phyloP scores from a whole-genome alignment of 2,113 vertebrate genomes.

The Vanacampus margaritifer region DNA sequence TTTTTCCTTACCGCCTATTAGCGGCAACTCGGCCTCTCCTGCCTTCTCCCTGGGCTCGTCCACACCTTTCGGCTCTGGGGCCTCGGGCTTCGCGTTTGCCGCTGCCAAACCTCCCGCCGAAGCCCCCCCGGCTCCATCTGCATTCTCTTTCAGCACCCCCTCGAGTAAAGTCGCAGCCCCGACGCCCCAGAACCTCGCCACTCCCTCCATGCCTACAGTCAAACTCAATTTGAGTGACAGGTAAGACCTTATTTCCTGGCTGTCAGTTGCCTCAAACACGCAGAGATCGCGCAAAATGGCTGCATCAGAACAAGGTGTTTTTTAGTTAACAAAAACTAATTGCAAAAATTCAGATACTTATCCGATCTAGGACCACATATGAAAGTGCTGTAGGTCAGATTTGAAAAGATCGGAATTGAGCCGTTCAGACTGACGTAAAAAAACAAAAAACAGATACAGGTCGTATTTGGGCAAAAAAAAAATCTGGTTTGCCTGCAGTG shows the following conservation, averaged over 20 bases:
- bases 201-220: slow-evolving; percentile 57
- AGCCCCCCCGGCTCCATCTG: slow-evolving; percentile 38
- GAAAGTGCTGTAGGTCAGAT: too few species aligned
- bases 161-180: slow-evolving; percentile 58
- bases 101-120: slow-evolving; percentile 47
- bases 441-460: too few species aligned
- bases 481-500: too few species aligned
- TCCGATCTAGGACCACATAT: too few species aligned
- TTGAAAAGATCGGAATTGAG: too few species aligned
- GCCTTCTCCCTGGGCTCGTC: slow-evolving; percentile 70
- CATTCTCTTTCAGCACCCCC: slow-evolving; percentile 67
- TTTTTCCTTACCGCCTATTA: slow-evolving; percentile 54
- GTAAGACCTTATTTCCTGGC: slow-evolving; percentile 57
- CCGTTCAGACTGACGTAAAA: too few species aligned
- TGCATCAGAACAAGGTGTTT: too few species aligned
- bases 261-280: neutral
- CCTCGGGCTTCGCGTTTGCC: slow-evolving; percentile 42
- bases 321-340: too few species aligned
- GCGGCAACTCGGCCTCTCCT: slow-evolving; percentile 35
- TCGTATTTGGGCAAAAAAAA: too few species aligned
- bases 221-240: slow-evolving; percentile 89
- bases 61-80: slow-evolving; percentile 54
- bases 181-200: slow-evolving; percentile 52
- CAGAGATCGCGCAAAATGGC: too few species aligned
- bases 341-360: too few species aligned